Base-by-base conservation (phyloP, 1,140 invertebrate genomes). In the Trichogramma pretiosum region DNA sequence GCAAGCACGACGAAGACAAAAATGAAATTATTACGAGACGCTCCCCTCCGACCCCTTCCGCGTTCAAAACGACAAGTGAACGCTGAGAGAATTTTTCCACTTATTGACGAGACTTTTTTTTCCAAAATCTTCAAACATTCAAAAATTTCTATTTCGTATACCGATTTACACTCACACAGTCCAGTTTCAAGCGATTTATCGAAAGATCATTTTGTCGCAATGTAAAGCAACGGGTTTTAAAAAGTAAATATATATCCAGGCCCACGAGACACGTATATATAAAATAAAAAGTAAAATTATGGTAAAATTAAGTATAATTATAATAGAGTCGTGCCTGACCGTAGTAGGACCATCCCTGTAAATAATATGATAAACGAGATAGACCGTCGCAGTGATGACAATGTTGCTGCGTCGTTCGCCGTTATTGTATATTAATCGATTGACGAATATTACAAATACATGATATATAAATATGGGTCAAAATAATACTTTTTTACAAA, bases 341-440 rank as follows among this genome's bases (percentile, higher is more conserved):
- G 38, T 51, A 51, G 49, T 51, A 51, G 49, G 49, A 51, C 49
- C 49, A 51, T 42, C 49, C 49, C 46, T 51, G 44, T 51, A 50
- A 35, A 50, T 50, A 46, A 5, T 8, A 34, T 28, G 48, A 44
- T 40, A 19, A 13, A 17, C 32, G 9, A 34, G 16, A 11, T 11
- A 28, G 5, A 28, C 24, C 5, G 5, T 7, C 24, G 24, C 5
- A 28, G 24, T 28, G 24, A 28, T 7, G 24, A 28, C 24, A 28
- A 28, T 7, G 24, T n/a, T 32, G 18, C 16, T 7, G 38, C 24
- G 41, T 38, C 16, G 41, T 42, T 50, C 48, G 48, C 48, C n/a
- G n/a, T n/a, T n/a, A n/a, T n/a, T n/a, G n/a, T n/a, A n/a, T n/a
- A n/a, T n/a, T n/a, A n/a, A n/a, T n/a, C n/a, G n/a, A n/a, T n/a